These are phyloP conservation scores for Dicycla oo DNA, from an alignment of 2,888 invertebrate genomes.

Conservation along the genomic window DNA sequence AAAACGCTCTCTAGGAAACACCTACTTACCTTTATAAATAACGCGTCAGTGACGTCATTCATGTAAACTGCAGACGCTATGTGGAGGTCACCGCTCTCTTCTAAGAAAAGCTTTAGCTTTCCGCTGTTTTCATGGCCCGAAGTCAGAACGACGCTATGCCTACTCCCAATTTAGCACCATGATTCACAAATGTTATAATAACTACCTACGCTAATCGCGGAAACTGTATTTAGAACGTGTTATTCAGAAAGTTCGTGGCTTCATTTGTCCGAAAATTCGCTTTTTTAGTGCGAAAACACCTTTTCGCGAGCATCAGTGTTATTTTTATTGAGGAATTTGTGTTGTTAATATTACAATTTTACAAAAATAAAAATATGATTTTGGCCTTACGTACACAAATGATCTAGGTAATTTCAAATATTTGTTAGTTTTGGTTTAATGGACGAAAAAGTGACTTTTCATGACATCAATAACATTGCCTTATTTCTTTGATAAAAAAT, in stretches of 20 bases:
- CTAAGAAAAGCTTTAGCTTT: not conserved
- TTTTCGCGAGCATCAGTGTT: not conserved
- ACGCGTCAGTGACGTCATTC: not conserved
- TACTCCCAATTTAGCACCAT: constrained; percentile 50
- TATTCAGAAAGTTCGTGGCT: constrained; percentile 34
- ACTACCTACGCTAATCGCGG: constrained; percentile 60
- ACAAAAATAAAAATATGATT: constrained; percentile 1
- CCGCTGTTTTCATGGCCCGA: constrained; percentile 21
- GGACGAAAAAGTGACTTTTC: not conserved
- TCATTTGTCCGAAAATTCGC: constrained; percentile 19
- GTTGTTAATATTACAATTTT: constrained; percentile 4
- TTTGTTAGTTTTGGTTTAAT: not conserved
- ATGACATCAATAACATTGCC: not conserved
- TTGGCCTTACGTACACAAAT: constrained; percentile 1
- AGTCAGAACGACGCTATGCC: constrained; percentile 16
- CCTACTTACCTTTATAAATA: too few relatives aligned
- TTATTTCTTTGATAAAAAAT: not conserved
- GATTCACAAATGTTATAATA: constrained; percentile 68
- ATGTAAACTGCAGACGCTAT: not conserved
- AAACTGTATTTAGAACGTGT: constrained; percentile 57
- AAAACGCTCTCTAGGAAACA: not conserved
- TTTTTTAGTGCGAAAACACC: not conserved
- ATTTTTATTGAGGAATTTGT: constrained; percentile 13
- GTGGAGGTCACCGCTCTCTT: too few relatives aligned
- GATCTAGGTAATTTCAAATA: not conserved